Conservation (phyloP, 2,797 vertebrate genomes). For the Anniella stebbinsi region DNA sequence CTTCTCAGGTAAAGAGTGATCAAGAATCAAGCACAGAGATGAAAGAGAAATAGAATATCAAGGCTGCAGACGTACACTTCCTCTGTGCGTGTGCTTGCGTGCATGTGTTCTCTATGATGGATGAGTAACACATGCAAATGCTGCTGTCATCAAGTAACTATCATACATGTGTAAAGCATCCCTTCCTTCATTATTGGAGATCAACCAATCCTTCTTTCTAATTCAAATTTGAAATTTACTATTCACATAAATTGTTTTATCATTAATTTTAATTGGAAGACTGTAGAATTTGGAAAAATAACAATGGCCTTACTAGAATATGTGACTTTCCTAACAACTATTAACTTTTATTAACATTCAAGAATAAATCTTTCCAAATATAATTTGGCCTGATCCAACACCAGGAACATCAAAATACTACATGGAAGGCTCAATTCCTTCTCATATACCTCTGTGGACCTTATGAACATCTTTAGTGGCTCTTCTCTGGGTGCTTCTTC, state of each 20-base stretch:
- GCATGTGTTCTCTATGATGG: neutral
- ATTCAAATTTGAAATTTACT: neutral
- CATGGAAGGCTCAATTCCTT: no score
- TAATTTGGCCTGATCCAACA: neutral
- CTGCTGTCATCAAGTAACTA: neutral
- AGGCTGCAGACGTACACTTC: no score
- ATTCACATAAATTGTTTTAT: neutral
- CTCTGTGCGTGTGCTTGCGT: neutral
- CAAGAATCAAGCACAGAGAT: neutral
- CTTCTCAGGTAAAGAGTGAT: neutral
- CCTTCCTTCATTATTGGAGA: neutral
- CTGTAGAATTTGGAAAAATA: neutral
- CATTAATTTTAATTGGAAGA: neutral
- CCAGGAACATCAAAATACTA: neutral
- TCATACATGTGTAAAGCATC: neutral
- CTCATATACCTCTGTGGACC: no score
- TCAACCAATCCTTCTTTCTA: no score
- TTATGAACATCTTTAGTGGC: no score
- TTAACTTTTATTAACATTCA: neutral
- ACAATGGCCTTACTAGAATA: neutral
- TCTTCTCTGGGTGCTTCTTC: no score
- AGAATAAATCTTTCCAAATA: neutral
- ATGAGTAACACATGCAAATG: neutral
- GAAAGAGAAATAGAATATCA: neutral
- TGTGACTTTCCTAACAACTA: neutral